phyloP scores from a whole-genome alignment of 2,113 vertebrate species.

The Pluvialis apricaria region DNA sequence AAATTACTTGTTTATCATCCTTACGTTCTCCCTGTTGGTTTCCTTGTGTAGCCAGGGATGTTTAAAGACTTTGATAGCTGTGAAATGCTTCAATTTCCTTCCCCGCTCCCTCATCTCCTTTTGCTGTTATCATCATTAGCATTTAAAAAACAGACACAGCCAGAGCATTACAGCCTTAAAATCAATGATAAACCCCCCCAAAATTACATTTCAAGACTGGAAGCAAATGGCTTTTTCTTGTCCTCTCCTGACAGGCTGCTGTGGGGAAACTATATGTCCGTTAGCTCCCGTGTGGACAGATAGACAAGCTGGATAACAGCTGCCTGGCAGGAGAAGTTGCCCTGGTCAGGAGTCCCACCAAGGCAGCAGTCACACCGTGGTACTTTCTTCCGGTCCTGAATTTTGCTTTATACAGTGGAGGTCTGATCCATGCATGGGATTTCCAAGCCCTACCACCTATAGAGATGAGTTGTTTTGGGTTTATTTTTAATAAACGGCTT shows the following conservation, averaged over 20 bases:
- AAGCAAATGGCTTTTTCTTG: background rate
- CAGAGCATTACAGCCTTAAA: background rate
- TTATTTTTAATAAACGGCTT: background rate
- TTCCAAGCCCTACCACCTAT: background rate
- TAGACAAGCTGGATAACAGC: accelerated
- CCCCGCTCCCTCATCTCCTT: background rate
- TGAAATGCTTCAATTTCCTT: slow-evolving; percentile 18
- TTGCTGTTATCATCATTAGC: background rate
- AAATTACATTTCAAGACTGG: background rate
- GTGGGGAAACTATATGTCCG: background rate
- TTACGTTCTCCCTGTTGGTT: background rate
- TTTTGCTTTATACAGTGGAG: background rate
- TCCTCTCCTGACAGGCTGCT: background rate
- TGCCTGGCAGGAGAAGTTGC: background rate
- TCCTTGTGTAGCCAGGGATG: background rate
- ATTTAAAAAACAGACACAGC: slow-evolving; percentile 6
- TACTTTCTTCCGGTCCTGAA: background rate
- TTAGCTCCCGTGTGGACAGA: background rate
- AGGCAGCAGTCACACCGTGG: background rate
- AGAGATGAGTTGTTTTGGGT: too few relatives aligned
- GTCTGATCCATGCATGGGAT: accelerated
- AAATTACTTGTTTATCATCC: background rate
- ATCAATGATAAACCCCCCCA: background rate
- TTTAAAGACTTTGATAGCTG: background rate
- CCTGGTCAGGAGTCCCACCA: background rate